Conservation (phyloP, 1,140 invertebrate species). For the Pseudoatta argentina region DNA sequence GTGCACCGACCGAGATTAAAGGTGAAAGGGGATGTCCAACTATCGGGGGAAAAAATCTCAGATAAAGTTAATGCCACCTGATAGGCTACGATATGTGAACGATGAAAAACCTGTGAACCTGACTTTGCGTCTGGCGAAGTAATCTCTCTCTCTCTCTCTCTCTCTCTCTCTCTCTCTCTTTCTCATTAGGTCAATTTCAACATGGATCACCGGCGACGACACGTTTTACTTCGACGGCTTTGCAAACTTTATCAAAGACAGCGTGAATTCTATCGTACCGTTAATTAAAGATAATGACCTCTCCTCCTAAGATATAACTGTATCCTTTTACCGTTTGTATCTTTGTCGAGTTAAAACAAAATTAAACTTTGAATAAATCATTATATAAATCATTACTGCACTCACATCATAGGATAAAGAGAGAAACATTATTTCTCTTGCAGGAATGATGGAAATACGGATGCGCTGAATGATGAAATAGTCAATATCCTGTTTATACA, state of each 20-base stretch:
- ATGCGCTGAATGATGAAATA: background rate
- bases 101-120: conserved; percentile 60
- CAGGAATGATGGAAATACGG: background rate
- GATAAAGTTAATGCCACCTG: conserved; percentile 59
- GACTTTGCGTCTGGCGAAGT: conserved; percentile 48
- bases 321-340: conserved; percentile 2
- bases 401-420: conserved; percentile 7
- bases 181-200: conserved; percentile 40
- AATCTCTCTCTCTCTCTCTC: background rate
- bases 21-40: conserved; percentile 59
- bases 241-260: conserved; percentile 52
- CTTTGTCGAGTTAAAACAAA: background rate
- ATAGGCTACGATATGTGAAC: conserved; percentile 52
- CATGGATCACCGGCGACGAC: conserved; percentile 19
- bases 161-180: background rate
- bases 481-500: background rate
- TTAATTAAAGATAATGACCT: conserved; percentile 63
- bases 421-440: background rate
- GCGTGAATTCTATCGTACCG: conserved; percentile 38
- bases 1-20: conserved; percentile 64
- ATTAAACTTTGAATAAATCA: conserved; percentile 27
- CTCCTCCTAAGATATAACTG: conserved; percentile 11
- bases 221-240: conserved; percentile 52
- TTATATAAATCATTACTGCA: background rate
- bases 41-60: conserved; percentile 53